Conservation (phyloP, 2,113 vertebrate species). For the Athene noctua region DNA sequence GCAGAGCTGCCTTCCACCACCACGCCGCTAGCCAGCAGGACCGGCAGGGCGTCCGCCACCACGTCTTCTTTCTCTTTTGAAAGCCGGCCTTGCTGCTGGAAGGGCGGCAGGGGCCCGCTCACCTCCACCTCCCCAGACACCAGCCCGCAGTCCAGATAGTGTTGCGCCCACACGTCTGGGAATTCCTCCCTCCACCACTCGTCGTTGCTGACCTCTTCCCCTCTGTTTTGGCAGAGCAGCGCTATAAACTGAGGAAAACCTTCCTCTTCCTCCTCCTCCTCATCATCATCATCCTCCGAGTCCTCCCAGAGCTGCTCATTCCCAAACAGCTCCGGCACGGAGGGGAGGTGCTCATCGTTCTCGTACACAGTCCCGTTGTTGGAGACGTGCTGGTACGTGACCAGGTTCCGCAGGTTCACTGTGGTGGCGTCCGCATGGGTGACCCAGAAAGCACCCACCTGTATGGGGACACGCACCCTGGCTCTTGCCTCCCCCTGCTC, state of each 20-base stretch:
- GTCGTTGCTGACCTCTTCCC: rapidly evolving
- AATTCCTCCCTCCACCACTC: background rate
- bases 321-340: rapidly evolving
- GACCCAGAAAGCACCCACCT: background rate
- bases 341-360: rapidly evolving
- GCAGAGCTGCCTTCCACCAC: background rate
- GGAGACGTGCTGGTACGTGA: rapidly evolving
- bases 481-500: background rate
- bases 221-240: too few species aligned
- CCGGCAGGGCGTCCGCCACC: background rate
- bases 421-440: rapidly evolving
- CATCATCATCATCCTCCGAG: background rate
- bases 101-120: rapidly evolving
- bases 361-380: rapidly evolving
- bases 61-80: rapidly evolving
- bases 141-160: background rate
- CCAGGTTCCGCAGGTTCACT: background rate
- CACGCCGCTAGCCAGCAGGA: background rate
- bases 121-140: background rate
- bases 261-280: background rate
- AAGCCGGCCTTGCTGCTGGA: rapidly evolving
- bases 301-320: background rate
- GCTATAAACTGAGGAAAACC: too few species aligned
- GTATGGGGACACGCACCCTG: background rate
- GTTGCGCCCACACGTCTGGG: rapidly evolving